Base-by-base conservation (phyloP, 2,888 invertebrate species). In the Melitaea athalia region DNA sequence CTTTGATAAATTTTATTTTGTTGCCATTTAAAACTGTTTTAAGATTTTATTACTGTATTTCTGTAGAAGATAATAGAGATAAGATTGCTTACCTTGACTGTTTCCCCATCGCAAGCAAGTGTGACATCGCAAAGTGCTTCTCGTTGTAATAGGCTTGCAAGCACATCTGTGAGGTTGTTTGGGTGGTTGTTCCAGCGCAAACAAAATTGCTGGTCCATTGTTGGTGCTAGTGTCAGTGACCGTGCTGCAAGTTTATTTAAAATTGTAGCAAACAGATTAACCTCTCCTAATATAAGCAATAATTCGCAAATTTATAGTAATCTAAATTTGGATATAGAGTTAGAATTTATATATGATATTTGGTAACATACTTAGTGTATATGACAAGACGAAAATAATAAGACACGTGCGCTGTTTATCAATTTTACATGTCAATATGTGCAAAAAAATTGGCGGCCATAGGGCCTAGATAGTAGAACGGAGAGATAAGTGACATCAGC, bases 131-230 rank as follows among this genome's bases (percentile, higher is more conserved):
- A 98, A 80, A 98, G 95, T 80, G 96, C 96, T 93, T 97, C 97
- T 87, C 97, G 94, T 89, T 97, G 96, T 83, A 97, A 94, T 85
- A 97, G 94, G 87, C 97, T 97, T 85, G 96, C 96, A 82, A 97
- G 94, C 85, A 97, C 97, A 93, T 97, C 97, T 86, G 97, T 97
- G 92, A 98, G 94, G 93, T 97, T 97, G 93, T 94, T 96, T 86
- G 96, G 97, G 94, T 97, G 97, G 94, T 97, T 98, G 95, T 97
- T 97, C 97, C 97, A 98, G 94, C 97, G 96, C 90, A 98, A 95
- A 94, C 97, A 97, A 94, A 97, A 98, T 94, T 97, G 97, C 93
- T 95, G 96, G 94, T 95, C 94, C 94, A 94, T 94, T 88, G 93
- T 94, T 82, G 92, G 90, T 88, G 92, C 89, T 89, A 91, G 85